A percentile compares a stretch with the other conserved stretches of the same genome.
Conservation (phyloP, 2,888 invertebrate species). For the Strigamia transsilvanica region DNA sequence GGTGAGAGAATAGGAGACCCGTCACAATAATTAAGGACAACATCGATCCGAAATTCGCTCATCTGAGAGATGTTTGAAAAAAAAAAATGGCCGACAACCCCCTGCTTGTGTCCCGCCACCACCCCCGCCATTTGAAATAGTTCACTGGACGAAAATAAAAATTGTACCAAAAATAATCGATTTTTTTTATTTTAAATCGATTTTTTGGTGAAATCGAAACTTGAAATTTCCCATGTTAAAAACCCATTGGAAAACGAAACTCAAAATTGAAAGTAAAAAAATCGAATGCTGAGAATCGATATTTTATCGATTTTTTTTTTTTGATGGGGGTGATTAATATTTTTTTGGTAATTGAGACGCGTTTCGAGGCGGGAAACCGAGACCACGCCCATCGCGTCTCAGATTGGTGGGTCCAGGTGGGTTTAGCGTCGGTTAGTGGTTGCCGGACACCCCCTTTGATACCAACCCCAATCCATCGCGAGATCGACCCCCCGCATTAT, state of each 20-base stretch:
- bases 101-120: too few species aligned
- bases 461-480: neutral
- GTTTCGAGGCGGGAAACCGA: neutral
- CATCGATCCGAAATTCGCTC: conserved; percentile 23
- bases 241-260: too few species aligned
- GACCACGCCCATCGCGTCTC: conserved; percentile 38
- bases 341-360: neutral
- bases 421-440: conserved; percentile 27
- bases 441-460: neutral
- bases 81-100: neutral
- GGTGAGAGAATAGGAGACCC: conserved; percentile 42
- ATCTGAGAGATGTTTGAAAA: conserved; percentile 38
- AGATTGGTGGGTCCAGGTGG: conserved; percentile 42
- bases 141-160: neutral
- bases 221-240: too few species aligned
- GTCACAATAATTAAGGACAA: conserved; percentile 38
- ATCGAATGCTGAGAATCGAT: neutral
- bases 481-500: neutral
- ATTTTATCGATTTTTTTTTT: too few species aligned
- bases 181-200: neutral
- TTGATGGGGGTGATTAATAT: too few species aligned
- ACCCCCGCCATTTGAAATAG: too few species aligned
- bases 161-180: neutral
- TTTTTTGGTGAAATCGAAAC: neutral
- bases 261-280: neutral